These are phyloP conservation scores for Neosilurus mollespiculum DNA, from an alignment of 2,797 vertebrate genomes.

Conservation along the genomic window DNA sequence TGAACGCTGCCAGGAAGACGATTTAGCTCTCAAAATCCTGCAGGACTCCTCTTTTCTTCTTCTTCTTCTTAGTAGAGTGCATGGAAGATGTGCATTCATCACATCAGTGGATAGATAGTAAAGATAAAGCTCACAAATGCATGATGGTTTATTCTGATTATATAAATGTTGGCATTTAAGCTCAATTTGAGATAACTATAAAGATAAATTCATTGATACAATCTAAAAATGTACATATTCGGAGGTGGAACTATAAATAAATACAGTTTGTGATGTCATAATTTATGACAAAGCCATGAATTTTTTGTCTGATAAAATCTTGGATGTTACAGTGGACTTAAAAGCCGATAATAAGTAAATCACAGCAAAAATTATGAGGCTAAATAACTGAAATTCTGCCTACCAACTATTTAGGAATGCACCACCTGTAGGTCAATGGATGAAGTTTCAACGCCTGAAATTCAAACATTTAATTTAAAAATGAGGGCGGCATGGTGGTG, in stretches of 20 bases:
- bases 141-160: background rate
- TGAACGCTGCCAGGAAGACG: conserved; percentile 41
- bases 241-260: background rate
- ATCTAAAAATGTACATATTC: background rate
- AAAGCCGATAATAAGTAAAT: background rate
- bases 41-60: conserved; percentile 21
- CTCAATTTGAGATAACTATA: background rate
- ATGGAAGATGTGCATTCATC: conserved; percentile 3
- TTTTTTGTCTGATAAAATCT: background rate
- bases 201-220: no score
- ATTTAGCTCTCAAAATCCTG: conserved; percentile 42
- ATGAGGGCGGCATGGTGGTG: no score
- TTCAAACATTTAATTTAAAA: no score
- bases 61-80: conserved; percentile 4
- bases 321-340: background rate
- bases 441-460: no score
- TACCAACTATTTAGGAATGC: no score
- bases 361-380: background rate
- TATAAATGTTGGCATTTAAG: background rate
- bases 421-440: no score
- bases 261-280: background rate
- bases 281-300: background rate
- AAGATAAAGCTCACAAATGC: background rate
- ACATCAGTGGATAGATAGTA: background rate
- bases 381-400: background rate